Evolutionary conservation across 2,888 invertebrate species (phyloP), one percentile per base, ranked within the genome.

Genomic region (Eudasyphora cyanicolor): DNA sequence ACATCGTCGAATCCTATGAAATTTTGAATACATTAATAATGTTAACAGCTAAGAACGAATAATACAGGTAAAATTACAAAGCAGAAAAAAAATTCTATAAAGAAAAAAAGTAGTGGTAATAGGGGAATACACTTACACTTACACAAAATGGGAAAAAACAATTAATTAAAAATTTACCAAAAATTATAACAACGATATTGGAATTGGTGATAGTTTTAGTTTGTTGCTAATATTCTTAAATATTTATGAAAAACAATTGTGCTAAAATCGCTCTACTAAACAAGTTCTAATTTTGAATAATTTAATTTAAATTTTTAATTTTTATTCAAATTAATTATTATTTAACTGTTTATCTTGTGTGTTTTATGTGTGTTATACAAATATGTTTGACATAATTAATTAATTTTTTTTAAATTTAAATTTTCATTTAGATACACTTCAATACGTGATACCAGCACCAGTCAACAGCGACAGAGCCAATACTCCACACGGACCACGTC

Each of bases 401-500:
- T 69, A 32, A 32, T 64, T 79, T 80, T 32, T 62, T 8, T 45
- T 76, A 24, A 14, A 73, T 75, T 27, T 67, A 21, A 8, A 42
- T 64, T 76, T 67, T 54, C 27, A 29, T 75, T 49, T 76, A 92
- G 92, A 88, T 91, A 89, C 85, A 86, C 88, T 60, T 91, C 91
- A 79, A 82, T 82, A 67, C 89, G 90, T 67, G 89, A 89, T 49
- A 88, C 89, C 85, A 87, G 89, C 82, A 88, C 89, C 85, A 88
- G 88, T 85, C 87, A 89, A 67, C 91, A 91, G 85, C 90, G 91
- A 45, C 91, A 91, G 85, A 92, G 91, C 80, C 92, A 91, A 84
- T 91, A 90, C 85, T 92, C 91, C 80, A 92, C 89, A 8, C 91
- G 91, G 86, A 92, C 91, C 70, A 91, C 89, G 19, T 89, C 89